A percentile compares a stretch with the other conserved stretches of the same genome.
Evolutionary conservation across 2,797 vertebrate genomes (phyloP).

Genomic region (Pempheris klunzingeri): DNA sequence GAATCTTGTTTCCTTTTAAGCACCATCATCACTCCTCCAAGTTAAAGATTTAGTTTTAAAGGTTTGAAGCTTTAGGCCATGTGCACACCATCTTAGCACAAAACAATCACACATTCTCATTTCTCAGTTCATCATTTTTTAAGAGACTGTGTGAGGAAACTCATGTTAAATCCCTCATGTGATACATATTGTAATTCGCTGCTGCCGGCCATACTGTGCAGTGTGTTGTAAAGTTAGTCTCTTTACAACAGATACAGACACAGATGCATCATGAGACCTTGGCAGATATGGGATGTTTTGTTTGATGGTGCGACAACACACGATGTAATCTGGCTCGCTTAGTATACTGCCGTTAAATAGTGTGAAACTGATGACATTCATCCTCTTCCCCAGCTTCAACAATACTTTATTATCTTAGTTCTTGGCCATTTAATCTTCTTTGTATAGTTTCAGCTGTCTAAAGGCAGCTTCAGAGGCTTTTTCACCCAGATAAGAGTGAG

Average conservation of each 20-base stretch:
- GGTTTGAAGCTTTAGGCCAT: not conserved
- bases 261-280: not conserved
- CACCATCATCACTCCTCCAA: not conserved
- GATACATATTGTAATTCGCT: not conserved
- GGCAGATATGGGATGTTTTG: not conserved
- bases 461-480: not conserved
- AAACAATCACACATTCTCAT: too few species aligned
- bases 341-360: not conserved
- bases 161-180: slow-evolving; percentile 2
- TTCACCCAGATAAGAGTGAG: not conserved
- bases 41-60: not conserved
- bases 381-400: not conserved
- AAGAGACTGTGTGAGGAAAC: not conserved
- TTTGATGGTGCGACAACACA: slow-evolving; percentile 1
- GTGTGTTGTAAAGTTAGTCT: too few species aligned
- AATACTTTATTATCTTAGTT: not conserved
- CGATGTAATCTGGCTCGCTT: not conserved
- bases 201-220: not conserved
- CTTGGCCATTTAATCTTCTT: not conserved
- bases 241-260: not conserved
- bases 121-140: not conserved
- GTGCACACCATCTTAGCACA: too few species aligned
- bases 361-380: not conserved
- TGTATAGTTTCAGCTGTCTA: not conserved
- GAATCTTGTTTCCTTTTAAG: not conserved